Evolutionary conservation across 2,888 invertebrate genomes (phyloP), one percentile per base, ranked within the genome.

Genomic region (Helleia helle): DNA sequence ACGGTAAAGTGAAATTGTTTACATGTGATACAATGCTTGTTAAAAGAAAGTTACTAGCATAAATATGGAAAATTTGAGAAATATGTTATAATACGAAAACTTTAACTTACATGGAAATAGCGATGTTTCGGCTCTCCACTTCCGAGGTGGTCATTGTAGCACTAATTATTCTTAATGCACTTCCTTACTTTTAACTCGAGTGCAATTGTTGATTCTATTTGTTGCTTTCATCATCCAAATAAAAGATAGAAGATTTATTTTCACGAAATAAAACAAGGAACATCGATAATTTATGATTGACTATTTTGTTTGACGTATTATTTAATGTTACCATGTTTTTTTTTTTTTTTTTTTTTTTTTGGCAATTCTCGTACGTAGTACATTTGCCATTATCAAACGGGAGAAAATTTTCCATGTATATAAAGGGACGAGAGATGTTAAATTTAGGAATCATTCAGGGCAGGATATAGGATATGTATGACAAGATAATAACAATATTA

Each of bases 201-300:
- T 66, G 55, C 64, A 66, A 61, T 65, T 62, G 63, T 65, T 65
- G 61, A 61, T 55, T 57, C 56, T 55, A 60, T 65, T 80, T 76
- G 73, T 80, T 72, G 62, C 71, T 75, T 69, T 76, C 83, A 83
- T 81, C 64, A 77, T 81, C 77, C 69, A 64, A 72, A 63, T 64
- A 66, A 51, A 58, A 55, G 54, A 52, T 48, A 68, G 51, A 58
- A 55, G 54, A 52, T 47, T 68, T 76, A 71, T 68, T 70, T 67
- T 57, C 60, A 65, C 59, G 60, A 69, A 71, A 71, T 61, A 70
- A 58, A 67, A 66, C 54, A 55, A 53, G 54, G 47, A 50, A 54
- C 53, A 64, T 65, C 55, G 61, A 65, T 64, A 18, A 18, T n/a
- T n/a, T n/a, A n/a, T n/a, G 22, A 34, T 22, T 59, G 53, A 48